Conservation (phyloP, 2,797 vertebrate genomes). For the Pampus argenteus region DNA sequence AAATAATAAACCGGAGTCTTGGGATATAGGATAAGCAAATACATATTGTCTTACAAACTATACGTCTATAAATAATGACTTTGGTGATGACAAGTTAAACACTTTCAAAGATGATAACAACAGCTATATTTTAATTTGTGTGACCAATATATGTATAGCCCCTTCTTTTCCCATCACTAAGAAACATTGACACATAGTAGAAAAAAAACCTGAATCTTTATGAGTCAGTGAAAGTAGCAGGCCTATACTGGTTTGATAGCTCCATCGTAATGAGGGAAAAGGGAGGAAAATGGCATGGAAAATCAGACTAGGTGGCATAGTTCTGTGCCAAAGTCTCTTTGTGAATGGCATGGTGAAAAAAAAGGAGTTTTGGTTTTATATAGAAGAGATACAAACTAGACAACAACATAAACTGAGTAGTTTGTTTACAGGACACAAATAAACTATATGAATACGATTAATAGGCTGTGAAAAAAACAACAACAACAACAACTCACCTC, state of each 20-base stretch:
- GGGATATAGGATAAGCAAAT: slow-evolving; percentile 10
- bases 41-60: background rate
- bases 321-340: background rate
- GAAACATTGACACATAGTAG: background rate
- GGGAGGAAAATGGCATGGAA: background rate
- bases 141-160: background rate
- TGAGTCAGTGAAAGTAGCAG: background rate
- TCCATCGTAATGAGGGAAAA: background rate
- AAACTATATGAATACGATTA: background rate
- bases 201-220: background rate
- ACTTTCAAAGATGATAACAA: background rate
- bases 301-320: slow-evolving; percentile 12
- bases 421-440: background rate
- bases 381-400: background rate
- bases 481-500: slow-evolving; percentile 77
- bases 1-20: slow-evolving; percentile 30
- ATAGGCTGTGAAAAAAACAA: slow-evolving; percentile 7
- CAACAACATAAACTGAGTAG: slow-evolving; percentile 12
- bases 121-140: background rate
- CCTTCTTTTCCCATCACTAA: background rate
- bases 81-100: background rate
- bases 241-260: background rate
- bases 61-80: background rate
- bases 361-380: slow-evolving; percentile 1
- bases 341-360: background rate